Evolutionary conservation across 2,113 vertebrate genomes (phyloP).

Genomic region (Urocynchramus pylzowi): DNA sequence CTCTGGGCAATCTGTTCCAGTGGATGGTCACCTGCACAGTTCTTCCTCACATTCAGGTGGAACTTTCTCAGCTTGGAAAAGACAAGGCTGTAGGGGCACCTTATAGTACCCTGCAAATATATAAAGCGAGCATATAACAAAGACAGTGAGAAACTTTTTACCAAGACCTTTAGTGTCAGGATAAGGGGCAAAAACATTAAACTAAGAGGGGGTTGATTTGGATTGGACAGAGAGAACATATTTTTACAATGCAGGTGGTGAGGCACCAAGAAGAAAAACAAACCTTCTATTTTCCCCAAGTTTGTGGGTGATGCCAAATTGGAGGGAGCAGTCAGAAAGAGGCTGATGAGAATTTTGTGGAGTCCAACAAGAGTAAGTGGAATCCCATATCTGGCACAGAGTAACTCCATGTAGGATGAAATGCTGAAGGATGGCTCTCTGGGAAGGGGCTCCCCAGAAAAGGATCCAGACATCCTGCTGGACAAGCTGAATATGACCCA

Average conservation of each 20-base stretch:
- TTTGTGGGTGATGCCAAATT: neutral
- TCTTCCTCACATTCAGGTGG: neutral
- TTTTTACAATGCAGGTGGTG: neutral
- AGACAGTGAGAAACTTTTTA: neutral
- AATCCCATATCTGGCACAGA: neutral
- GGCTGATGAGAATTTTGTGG: accelerated
- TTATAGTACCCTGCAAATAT: neutral
- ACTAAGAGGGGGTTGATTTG: neutral
- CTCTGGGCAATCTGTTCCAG: neutral
- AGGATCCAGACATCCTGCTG: neutral
- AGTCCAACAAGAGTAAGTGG: neutral
- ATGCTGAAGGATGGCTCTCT: neutral
- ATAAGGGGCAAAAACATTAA: neutral
- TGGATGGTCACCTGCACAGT: accelerated
- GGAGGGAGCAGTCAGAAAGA: neutral
- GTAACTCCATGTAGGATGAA: neutral
- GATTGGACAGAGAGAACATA: neutral
- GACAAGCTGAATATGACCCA: neutral
- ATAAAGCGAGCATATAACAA: neutral
- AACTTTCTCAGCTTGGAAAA: neutral
- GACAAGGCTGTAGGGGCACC: neutral
- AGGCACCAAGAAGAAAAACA: neutral
- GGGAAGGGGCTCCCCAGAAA: neutral
- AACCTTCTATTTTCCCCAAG: neutral
- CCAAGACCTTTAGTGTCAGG: neutral